Base-by-base conservation (phyloP, 2,113 vertebrate species). In the Morone chrysops region DNA sequence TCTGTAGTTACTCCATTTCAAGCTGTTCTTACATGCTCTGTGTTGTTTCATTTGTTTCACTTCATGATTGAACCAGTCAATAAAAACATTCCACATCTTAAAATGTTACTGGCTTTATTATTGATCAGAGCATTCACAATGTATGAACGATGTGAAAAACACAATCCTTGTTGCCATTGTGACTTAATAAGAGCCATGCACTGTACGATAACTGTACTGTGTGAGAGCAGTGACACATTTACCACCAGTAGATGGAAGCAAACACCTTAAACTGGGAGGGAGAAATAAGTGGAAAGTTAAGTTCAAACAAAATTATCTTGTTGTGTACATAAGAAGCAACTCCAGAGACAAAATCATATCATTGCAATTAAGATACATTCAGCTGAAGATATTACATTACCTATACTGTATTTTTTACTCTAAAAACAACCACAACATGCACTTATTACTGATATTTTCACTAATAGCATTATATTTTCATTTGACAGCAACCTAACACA, bases 11-110 rank as follows among this genome's bases (percentile, higher is more conserved):
- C 4, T 78, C 11, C 1, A 17, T 80, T 78, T 66, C 22, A 75
- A 73, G 1, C 9, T 67, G 47, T 77, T 84, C 18, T 66, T 12
- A 17, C 9, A 7, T 43, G 14, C 16, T 25, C 7, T 47, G 47
- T 65, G 0, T 20, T 20, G 5, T 63, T 69, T 65, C 0, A 17
- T 71, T n/a, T 81, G 6, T 48, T 59, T 11, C 20, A 54, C 25
- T 47, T 76, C 17, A 67, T 38, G 36, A 78, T 3, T 83, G 12
- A 62, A 70, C 1, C 5, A 51, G 18, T 72, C 54, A 86, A 86
- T 92, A 86, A 89, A 85, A 89, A 75, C 56, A 51, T 78, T 77
- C 63, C 80, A 87, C 53, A 53, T 20, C 5, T 65, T 40, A 10
- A 17, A 4, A 3, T 43, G 74, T 10, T 0, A 20, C 3, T 6